Conservation (phyloP, 2,797 vertebrate genomes). For the Cryptoprocta ferox region DNA sequence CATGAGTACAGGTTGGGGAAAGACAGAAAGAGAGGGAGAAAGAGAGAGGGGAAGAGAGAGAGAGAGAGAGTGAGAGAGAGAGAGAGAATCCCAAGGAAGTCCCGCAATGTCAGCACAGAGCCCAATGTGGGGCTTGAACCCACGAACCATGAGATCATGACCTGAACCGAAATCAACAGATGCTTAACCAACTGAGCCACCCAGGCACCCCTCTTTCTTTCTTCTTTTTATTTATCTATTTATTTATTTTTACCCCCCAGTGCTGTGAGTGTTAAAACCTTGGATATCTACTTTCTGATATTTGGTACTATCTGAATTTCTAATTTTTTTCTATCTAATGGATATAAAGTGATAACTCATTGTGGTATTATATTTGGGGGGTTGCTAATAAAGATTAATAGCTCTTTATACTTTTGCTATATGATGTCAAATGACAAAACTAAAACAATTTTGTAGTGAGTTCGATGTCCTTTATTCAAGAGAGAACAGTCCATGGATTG, state of each 20-base stretch:
- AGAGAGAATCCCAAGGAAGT: too few relatives aligned
- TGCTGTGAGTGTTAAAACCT: slow-evolving; percentile 29
- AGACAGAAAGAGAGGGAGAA: too few relatives aligned
- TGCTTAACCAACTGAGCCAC: too few relatives aligned
- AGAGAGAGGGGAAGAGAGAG: too few relatives aligned
- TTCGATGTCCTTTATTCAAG: neutral
- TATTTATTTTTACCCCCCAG: neutral
- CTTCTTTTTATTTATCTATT: too few relatives aligned
- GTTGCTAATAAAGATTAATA: slow-evolving; percentile 3
- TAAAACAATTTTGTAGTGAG: neutral
- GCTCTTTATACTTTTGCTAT: neutral
- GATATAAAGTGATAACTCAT: neutral
- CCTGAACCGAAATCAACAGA: too few relatives aligned
- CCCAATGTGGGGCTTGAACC: too few relatives aligned
- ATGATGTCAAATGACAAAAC: neutral
- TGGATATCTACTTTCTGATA: neutral
- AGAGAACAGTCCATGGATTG: neutral
- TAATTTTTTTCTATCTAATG: neutral
- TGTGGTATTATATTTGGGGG: neutral
- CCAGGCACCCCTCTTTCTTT: neutral
- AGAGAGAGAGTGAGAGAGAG: too few relatives aligned
- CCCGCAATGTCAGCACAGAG: too few relatives aligned
- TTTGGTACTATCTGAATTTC: slow-evolving; percentile 13
- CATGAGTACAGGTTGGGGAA: too few relatives aligned
- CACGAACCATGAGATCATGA: too few relatives aligned